Conservation (phyloP, 2,113 vertebrate genomes). For the Colaptes auratus region DNA sequence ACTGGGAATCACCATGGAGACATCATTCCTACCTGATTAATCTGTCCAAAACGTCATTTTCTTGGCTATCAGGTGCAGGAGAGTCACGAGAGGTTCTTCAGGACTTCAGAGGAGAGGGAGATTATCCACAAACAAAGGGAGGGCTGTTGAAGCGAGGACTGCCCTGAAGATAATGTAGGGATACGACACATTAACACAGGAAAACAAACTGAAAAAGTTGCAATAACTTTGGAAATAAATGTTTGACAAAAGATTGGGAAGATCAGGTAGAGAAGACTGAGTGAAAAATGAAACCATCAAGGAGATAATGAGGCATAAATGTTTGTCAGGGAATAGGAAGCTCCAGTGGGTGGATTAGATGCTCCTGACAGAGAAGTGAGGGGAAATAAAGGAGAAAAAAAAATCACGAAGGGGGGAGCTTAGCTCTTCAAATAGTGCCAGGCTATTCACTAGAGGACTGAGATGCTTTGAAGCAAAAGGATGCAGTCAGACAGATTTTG, state of each 20-base stretch:
- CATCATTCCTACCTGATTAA: neutral
- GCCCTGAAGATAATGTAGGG: neutral
- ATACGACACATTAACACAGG: neutral
- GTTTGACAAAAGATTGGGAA: conserved; percentile 30
- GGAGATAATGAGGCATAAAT: conserved; percentile 65
- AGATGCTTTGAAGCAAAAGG: conserved; percentile 2
- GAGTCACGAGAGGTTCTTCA: neutral
- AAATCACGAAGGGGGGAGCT: neutral
- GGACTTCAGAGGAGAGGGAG: neutral
- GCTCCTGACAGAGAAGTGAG: conserved; percentile 9
- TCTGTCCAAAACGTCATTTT: neutral
- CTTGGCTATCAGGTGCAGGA: neutral
- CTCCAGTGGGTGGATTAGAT: conserved; percentile 10
- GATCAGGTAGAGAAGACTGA: conserved; percentile 27
- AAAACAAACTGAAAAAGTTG: neutral
- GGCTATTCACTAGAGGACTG: neutral
- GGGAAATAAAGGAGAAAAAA: neutral
- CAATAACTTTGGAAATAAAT: conserved; percentile 2
- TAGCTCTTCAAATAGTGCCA: neutral
- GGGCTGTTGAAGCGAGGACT: neutral
- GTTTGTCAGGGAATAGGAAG: conserved; percentile 6
- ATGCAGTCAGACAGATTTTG: neutral
- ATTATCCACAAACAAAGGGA: neutral
- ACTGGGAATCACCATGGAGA: neutral
- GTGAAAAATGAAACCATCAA: conserved; percentile 41